Percentiles rank a stretch among this genome's conserved stretches.
Conservation (phyloP, 2,797 vertebrate genomes). For the Syngnathus acus region DNA sequence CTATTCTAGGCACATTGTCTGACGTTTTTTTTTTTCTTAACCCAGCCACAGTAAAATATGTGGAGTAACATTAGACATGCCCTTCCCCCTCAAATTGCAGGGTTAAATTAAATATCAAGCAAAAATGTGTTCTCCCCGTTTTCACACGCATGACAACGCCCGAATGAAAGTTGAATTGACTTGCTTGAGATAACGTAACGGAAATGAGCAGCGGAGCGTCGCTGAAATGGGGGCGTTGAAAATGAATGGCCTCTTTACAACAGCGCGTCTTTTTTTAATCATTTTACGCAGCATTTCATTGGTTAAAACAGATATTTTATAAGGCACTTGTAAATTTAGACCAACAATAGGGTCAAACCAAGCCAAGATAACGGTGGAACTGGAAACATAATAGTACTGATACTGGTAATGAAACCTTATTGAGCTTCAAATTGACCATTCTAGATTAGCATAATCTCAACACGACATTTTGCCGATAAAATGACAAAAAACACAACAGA, state of each 20-base stretch:
- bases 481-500: background rate
- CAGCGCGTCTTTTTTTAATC: background rate
- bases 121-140: constrained; percentile 7
- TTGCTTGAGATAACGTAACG: constrained; percentile 55
- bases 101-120: constrained; percentile 8
- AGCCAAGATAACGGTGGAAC: no score
- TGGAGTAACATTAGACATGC: constrained; percentile 18
- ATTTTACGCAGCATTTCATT: background rate
- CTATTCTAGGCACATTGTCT: constrained; percentile 44
- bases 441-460: background rate
- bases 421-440: background rate
- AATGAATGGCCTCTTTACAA: constrained; percentile 51
- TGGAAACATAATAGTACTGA: background rate
- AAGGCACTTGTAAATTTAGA: background rate
- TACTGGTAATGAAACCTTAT: background rate
- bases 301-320: background rate
- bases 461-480: background rate
- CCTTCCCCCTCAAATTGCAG: constrained; percentile 11
- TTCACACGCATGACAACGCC: constrained; percentile 63
- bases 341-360: background rate
- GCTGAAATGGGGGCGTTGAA: constrained; percentile 43
- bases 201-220: constrained; percentile 42
- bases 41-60: constrained; percentile 11
- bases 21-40: constrained; percentile 5
- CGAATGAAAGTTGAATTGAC: constrained; percentile 55